These are phyloP conservation scores for Buceros bicornis DNA, from an alignment of 2,797 vertebrate genomes.

Conservation along the genomic window DNA sequence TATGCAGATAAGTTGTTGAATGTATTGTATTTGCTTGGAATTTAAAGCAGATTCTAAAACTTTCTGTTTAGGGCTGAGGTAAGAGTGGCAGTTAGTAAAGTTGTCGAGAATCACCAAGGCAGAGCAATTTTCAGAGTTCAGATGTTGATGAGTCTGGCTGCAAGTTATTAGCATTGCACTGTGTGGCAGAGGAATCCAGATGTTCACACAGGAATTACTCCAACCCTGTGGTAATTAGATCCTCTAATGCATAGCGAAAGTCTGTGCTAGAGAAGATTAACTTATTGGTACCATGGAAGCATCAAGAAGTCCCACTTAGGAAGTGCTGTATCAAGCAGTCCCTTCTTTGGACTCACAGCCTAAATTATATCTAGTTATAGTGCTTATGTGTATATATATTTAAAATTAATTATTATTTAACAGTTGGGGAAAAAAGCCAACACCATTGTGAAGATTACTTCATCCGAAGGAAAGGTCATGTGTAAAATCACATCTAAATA, in stretches of 20 bases:
- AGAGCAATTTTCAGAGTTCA: slow-evolving; percentile 23
- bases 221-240: slow-evolving; percentile 58
- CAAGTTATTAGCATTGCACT: slow-evolving; percentile 41
- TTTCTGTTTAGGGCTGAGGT: slow-evolving; percentile 49
- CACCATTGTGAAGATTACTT: background rate
- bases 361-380: background rate
- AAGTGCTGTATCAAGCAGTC: background rate
- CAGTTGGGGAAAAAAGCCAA: background rate
- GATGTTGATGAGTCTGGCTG: slow-evolving; percentile 12
- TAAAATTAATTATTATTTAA: background rate
- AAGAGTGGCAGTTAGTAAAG: slow-evolving; percentile 28
- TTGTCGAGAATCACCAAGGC: background rate
- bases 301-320: background rate
- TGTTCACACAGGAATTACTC: slow-evolving; percentile 49
- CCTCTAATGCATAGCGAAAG: background rate
- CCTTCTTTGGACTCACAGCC: background rate
- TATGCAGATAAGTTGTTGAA: background rate
- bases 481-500: background rate
- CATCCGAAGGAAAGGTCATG: background rate
- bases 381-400: background rate
- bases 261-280: background rate
- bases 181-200: slow-evolving; percentile 1
- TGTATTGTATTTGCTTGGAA: background rate
- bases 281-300: background rate
- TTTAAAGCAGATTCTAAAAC: background rate